Base-by-base conservation (phyloP, 2,888 invertebrate species). In the Sturmia bella region DNA sequence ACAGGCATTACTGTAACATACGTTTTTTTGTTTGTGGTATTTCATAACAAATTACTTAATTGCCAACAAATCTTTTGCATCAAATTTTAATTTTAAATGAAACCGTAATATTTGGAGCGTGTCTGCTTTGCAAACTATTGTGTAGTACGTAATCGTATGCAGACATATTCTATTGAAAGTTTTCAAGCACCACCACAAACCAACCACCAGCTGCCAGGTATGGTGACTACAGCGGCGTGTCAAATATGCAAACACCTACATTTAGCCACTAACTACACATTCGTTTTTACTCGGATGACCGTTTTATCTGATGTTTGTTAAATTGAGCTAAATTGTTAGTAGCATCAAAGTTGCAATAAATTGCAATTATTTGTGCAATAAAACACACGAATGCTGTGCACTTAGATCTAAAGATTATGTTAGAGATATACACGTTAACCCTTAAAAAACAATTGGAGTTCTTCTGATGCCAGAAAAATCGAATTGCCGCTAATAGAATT, bases 341-440 rank as follows among this genome's bases (percentile, higher is more conserved):
- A 77, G 74, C 81, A 81, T 81, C 63, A 73, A 39, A 73, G 50
- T 63, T 50, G 50, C 73, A 50, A 81, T 81, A 81, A 81, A 81
- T 81, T 69, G 69, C 73, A 69, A 73, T 77, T 81, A 69, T 52
- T 50, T 64, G 57, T 52, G 39, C 73, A 74, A 77, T 81, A 74
- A 77, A 74, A 57, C 69, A 74, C 41, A 56, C 15, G 37, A 54
- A 57, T 45, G 17, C 57, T 57, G 52, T 70, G 39, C 12, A 61
- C 43, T 19, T 4, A 21, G 39, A 56, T 21, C 1, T 12, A 27
- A 48, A 69, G 39, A 69, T 57, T 19, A 50, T 3, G 17, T 37
- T n/a, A 56, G 9, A 66, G 19, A 13, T 41, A 39, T 24, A 2
- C 12, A 21, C 27, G 12, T 68, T 73, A 54, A 73, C 39, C 69